These are phyloP conservation scores for Nothocercus nigrocapillus DNA, from an alignment of 2,113 vertebrate species.

Conservation along the genomic window DNA sequence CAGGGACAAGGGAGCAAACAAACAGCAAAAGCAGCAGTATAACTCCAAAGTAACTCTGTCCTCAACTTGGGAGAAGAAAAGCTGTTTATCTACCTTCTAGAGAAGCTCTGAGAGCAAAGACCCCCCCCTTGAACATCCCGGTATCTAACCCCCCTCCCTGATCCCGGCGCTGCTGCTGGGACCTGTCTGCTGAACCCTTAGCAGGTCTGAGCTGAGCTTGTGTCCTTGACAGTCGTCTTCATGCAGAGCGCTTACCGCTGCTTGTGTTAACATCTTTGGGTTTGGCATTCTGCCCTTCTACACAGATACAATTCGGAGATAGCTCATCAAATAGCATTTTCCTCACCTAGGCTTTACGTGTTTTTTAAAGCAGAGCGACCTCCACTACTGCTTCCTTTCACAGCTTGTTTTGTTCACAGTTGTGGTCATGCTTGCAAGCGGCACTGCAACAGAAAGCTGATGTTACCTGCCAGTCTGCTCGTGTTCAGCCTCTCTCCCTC, in stretches of 20 bases:
- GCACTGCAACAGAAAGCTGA: neutral
- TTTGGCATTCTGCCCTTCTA: neutral
- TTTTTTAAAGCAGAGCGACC: neutral
- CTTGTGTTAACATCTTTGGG: neutral
- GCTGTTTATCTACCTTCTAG: neutral
- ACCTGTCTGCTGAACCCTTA: neutral
- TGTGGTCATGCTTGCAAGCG: neutral
- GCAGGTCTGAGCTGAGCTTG: neutral
- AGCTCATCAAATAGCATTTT: fast-evolving
- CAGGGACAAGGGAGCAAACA: neutral
- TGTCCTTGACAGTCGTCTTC: neutral
- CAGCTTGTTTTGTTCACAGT: neutral
- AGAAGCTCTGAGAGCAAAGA: neutral
- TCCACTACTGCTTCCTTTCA: neutral
- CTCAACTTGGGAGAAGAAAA: neutral
- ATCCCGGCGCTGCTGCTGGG: neutral
- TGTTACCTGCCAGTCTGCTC: neutral
- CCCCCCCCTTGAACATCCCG: neutral
- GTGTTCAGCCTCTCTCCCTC: neutral
- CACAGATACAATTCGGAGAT: neutral
- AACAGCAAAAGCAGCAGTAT: neutral
- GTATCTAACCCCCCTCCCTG: neutral
- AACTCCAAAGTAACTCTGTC: neutral
- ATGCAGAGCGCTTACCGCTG: neutral
- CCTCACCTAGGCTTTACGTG: neutral